Evolutionary conservation across 2,888 invertebrate genomes (phyloP).

Genomic region (Meta bourneti): DNA sequence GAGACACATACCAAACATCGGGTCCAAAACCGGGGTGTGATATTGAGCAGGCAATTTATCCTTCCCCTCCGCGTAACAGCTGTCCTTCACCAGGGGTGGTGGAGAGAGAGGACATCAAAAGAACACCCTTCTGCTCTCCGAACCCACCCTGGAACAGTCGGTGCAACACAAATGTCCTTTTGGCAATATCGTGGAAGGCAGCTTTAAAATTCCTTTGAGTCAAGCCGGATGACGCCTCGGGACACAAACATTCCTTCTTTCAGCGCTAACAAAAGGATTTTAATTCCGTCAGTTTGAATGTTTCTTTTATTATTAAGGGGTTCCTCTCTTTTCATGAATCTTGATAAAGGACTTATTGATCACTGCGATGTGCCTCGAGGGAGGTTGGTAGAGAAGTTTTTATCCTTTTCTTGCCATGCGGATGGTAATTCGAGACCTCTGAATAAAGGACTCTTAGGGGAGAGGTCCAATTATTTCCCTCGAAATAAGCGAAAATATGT

Average conservation of each 20-base stretch:
- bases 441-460: neutral
- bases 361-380: neutral
- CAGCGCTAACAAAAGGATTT: conserved; percentile 38
- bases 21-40: conserved; percentile 36
- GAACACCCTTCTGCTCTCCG: conserved; percentile 22
- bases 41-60: conserved; percentile 61
- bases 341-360: conserved; percentile 53
- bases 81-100: conserved; percentile 51
- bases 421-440: conserved; percentile 1
- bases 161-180: conserved; percentile 12
- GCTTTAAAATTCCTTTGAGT: conserved; percentile 41
- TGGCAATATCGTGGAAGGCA: neutral
- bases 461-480: conserved; percentile 38
- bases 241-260: conserved; percentile 22
- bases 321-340: conserved; percentile 4
- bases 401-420: neutral
- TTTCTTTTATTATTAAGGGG: conserved; percentile 35
- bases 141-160: conserved; percentile 3
- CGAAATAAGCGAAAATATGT: neutral
- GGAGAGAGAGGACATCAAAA: conserved; percentile 47
- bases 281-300: conserved; percentile 13
- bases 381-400: neutral
- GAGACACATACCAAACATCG: neutral
- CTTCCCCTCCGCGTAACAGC: conserved; percentile 56
- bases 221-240: neutral